Base-by-base conservation (phyloP, 2,888 invertebrate genomes). In the Dryococelus australis region DNA sequence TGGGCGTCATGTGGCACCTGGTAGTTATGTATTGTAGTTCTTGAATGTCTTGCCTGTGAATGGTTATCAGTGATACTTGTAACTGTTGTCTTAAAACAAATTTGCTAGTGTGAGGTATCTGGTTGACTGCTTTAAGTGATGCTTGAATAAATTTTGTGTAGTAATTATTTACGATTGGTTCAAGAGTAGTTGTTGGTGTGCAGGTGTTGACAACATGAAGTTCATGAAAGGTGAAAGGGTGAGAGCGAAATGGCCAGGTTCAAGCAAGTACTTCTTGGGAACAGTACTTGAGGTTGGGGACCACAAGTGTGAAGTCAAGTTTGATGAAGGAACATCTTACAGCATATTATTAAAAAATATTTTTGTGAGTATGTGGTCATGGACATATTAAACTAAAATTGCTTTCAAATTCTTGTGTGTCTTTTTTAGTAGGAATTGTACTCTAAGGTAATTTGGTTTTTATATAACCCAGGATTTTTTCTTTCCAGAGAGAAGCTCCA, bases 191-290 rank as follows among this genome's bases (percentile, higher is more conserved):
- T 35, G 2, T 47, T 16, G 20, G 65, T 5, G 6, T 65, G n/a
- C n/a, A 65, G 65, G 65, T 65, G n/a, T 65, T 16, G 16, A n/a
- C n/a, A 65, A 88, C 87, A 91, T 90, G 90, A 91, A 90, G 88
- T 92, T 91, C 80, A 85, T 85, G 8, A 90, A 91, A 87, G 92
- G 92, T 43, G 91, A 91, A n/a, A 89, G 90, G 43, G 91, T 92
- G 8, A 89, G 92, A 87, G 92, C 91, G 2, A 91, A 90, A 87
- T 89, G 90, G 88, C 91, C 92, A 20, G 90, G 89, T 28, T 90
- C 90, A 0, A 88, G 88, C 0, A 90, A 91, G 27, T 92, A 90
- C 88, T 89, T 89, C 47, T 90, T 89, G 87, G 92, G 90, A 12
- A 91, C 89, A 87, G 88, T 92, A 86, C 47, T 91, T 3, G 87